Conservation (phyloP, 2,888 invertebrate genomes). For the Erynnis tages region DNA sequence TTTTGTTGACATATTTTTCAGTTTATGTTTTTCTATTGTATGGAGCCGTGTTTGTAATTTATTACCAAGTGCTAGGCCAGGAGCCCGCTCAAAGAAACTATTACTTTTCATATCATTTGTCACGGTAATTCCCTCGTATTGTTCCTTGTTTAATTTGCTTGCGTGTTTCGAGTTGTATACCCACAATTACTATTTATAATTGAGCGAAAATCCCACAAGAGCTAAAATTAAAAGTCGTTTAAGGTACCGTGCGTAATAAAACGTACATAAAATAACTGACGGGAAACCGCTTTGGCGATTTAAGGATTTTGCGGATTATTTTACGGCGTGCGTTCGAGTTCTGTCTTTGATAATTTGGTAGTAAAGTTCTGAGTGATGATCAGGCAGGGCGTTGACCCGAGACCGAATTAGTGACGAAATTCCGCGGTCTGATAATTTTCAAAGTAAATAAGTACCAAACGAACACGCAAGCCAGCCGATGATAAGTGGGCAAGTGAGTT, state of each 20-base stretch:
- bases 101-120: slow-evolving; percentile 39
- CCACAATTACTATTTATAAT: slow-evolving; percentile 19
- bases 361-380: neutral
- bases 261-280: slow-evolving; percentile 4
- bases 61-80: slow-evolving; percentile 33
- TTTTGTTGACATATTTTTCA: slow-evolving; percentile 60
- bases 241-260: neutral
- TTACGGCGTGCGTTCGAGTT: neutral
- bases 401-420: neutral
- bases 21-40: slow-evolving; percentile 63
- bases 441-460: no score
- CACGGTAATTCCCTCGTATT: slow-evolving; percentile 47
- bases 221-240: slow-evolving; percentile 13
- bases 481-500: no score
- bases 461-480: no score
- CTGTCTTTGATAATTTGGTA: neutral
- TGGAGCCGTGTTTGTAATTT: slow-evolving; percentile 47
- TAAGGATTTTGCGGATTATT: neutral
- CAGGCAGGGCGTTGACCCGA: neutral
- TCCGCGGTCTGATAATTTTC: no score
- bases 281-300: neutral
- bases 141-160: slow-evolving; percentile 45
- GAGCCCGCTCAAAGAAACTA: slow-evolving; percentile 30
- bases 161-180: slow-evolving; percentile 27
- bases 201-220: slow-evolving; percentile 10